A percentile compares a stretch with the other conserved stretches of the same genome.
Conservation (phyloP, 2,113 vertebrate genomes). For the Vombatus ursinus region DNA sequence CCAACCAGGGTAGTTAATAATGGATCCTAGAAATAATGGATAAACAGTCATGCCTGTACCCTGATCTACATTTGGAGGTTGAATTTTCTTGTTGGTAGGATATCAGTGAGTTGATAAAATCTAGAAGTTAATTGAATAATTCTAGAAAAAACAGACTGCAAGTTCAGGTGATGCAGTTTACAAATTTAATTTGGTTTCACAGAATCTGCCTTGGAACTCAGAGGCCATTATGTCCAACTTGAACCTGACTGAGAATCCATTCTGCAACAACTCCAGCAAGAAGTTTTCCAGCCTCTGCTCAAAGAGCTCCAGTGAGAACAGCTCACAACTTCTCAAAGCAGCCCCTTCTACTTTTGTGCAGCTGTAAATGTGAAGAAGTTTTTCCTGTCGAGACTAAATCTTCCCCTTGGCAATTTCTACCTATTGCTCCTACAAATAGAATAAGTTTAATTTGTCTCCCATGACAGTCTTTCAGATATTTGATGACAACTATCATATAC, state of each 20-base stretch:
- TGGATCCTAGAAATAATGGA: neutral
- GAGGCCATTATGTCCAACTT: neutral
- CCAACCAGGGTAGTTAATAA: neutral
- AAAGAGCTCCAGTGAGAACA: neutral
- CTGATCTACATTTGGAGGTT: neutral
- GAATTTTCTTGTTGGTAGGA: neutral
- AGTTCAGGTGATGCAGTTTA: neutral
- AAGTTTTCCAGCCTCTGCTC: neutral
- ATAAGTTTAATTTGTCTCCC: neutral
- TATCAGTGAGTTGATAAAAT: neutral
- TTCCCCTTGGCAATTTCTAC: neutral
- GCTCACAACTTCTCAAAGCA: neutral
- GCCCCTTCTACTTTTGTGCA: neutral
- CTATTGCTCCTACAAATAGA: neutral
- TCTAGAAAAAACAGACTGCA: neutral
- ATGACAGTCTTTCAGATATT: neutral
- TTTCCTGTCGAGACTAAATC: neutral
- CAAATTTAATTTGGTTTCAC: neutral
- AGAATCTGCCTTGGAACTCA: neutral
- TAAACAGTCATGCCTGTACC: neutral
- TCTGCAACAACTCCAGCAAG: neutral
- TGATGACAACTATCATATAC: neutral
- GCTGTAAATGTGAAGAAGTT: neutral
- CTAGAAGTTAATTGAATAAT: neutral
- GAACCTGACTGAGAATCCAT: neutral